phyloP scores from a whole-genome alignment of 2,888 invertebrate species.

The Eucriotettix oculatus region DNA sequence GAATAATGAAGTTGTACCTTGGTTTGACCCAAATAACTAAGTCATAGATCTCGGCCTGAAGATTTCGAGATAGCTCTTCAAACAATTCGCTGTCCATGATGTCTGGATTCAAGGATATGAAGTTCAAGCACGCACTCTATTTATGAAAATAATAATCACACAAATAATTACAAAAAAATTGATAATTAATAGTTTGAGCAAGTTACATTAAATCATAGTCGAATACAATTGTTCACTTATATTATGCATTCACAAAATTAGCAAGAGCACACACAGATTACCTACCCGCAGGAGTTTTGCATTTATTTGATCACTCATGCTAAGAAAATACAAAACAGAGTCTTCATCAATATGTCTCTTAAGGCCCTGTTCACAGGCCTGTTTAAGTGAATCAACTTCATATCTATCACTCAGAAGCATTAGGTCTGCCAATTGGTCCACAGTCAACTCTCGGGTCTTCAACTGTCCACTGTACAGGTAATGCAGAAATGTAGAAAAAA shows the following conservation, averaged over 20 bases:
- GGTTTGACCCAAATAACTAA: constrained; percentile 27
- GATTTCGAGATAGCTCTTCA: constrained; percentile 35
- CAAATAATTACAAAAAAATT: background rate
- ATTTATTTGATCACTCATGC: constrained; percentile 48
- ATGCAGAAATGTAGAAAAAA: constrained; percentile 42
- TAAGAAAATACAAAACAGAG: constrained; percentile 42
- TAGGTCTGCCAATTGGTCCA: constrained; percentile 41
- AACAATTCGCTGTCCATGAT: constrained; percentile 36
- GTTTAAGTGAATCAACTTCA: constrained; percentile 43
- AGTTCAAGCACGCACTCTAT: constrained; percentile 34
- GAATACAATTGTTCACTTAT: too few species aligned
- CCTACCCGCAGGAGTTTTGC: constrained; percentile 36
- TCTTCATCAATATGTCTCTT: constrained; percentile 42
- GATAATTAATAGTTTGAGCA: background rate
- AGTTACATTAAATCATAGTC: background rate
- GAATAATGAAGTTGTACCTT: constrained; percentile 12
- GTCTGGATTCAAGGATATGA: constrained; percentile 33
- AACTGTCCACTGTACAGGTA: constrained; percentile 46
- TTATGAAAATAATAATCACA: constrained; percentile 12
- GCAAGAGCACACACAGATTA: background rate
- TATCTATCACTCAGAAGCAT: constrained; percentile 45
- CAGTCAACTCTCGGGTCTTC: constrained; percentile 29
- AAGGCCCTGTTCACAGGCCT: constrained; percentile 42
- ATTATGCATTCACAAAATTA: background rate
- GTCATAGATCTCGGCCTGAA: constrained; percentile 39